Percentiles rank a stretch among this genome's conserved stretches.
Evolutionary conservation across 1,140 invertebrate species (phyloP).

Genomic region (Drosophila sproati): DNA sequence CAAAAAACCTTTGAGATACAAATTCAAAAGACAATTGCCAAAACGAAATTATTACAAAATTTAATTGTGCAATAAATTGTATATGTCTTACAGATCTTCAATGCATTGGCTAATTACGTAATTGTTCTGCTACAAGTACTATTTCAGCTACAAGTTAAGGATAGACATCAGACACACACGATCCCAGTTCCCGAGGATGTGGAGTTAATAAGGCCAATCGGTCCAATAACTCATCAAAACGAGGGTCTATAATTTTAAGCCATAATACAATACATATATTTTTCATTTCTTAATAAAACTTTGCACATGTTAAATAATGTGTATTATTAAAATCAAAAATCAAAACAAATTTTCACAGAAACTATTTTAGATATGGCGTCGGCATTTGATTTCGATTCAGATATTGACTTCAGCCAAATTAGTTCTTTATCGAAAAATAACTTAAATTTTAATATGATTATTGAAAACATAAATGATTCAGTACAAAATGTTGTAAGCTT

Average conservation of each 20-base stretch:
- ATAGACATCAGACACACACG: slow-evolving; percentile 13
- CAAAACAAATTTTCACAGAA: too few species aligned
- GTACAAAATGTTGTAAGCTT: too few species aligned
- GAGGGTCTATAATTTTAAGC: neutral
- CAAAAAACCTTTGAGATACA: too few species aligned
- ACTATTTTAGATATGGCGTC: too few species aligned
- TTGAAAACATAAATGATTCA: neutral
- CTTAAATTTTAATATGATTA: too few species aligned
- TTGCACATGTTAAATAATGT: neutral
- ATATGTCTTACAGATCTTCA: slow-evolving; percentile 51
- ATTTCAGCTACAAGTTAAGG: slow-evolving; percentile 63
- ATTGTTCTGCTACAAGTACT: slow-evolving; percentile 73
- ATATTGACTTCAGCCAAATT: too few species aligned
- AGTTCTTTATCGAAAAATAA: too few species aligned
- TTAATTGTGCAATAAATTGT: neutral
- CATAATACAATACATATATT: too few species aligned
- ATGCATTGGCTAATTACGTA: slow-evolving; percentile 71
- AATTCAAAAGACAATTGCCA: too few species aligned
- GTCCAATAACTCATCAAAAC: slow-evolving; percentile 28
- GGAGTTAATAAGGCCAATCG: slow-evolving; percentile 51
- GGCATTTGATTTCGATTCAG: too few species aligned
- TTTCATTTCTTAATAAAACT: neutral
- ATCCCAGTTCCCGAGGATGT: slow-evolving; percentile 49
- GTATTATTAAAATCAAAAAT: too few species aligned
- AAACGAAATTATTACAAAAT: neutral